A percentile compares a stretch with the other conserved stretches of the same genome.
Conservation (phyloP, 2,113 vertebrate genomes). For the Salvelinus sp. region DNA sequence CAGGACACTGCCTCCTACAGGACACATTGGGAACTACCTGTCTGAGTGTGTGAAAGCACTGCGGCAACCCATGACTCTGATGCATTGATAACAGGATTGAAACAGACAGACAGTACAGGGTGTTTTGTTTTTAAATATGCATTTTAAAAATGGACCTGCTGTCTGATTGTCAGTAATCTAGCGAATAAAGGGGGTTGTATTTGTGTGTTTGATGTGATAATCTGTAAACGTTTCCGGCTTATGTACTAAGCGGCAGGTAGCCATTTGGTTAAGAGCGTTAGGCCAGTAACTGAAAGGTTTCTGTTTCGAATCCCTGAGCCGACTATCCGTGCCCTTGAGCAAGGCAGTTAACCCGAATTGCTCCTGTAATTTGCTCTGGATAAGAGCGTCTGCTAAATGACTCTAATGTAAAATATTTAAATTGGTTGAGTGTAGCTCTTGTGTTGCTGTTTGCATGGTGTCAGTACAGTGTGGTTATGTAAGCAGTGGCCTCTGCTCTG, state of each 20-base stretch:
- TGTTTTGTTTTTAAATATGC: slow-evolving; percentile 29
- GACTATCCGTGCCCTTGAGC: no score
- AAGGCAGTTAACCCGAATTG: no score
- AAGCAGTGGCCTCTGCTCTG: slow-evolving; percentile 60
- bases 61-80: slow-evolving; percentile 5
- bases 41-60: not conserved
- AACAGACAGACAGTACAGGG: not conserved
- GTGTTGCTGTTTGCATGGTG: slow-evolving; percentile 54
- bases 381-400: no score
- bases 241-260: no score
- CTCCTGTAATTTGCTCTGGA: no score
- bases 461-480: slow-evolving; percentile 51
- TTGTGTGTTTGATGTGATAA: slow-evolving; percentile 30
- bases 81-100: not conserved
- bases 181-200: slow-evolving; percentile 16
- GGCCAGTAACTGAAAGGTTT: no score
- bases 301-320: no score
- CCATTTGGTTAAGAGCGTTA: no score
- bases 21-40: slow-evolving; percentile 14
- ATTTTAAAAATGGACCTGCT: not conserved
- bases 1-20: slow-evolving; percentile 32
- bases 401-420: no score
- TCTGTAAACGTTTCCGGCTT: not conserved
- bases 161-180: slow-evolving; percentile 35
- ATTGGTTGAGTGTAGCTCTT: slow-evolving; percentile 28